Percentiles rank a stretch among this genome's conserved stretches.
phyloP scores from a whole-genome alignment of 2,113 vertebrate species.

The Lophura nycthemera region DNA sequence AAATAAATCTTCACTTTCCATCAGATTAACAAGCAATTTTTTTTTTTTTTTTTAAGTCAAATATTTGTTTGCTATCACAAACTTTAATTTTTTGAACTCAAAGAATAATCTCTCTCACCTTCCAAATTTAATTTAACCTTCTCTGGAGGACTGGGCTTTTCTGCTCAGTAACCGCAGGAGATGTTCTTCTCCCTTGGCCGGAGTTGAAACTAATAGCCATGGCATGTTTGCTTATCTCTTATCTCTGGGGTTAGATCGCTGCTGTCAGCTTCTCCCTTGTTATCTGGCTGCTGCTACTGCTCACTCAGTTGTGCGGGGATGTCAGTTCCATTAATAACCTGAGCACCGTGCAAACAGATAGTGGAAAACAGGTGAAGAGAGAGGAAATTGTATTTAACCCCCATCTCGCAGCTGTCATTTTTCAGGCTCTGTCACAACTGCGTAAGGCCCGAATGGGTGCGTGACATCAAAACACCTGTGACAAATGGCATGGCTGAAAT shows the following conservation, averaged over 20 bases:
- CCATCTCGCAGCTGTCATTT: conserved; percentile 76
- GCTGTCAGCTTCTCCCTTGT: conserved; percentile 78
- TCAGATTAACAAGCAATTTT: neutral
- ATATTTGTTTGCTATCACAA: conserved; percentile 21
- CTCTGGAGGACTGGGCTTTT: neutral
- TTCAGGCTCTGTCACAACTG: conserved; percentile 11
- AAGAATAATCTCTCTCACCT: neutral
- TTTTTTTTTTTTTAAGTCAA: neutral
- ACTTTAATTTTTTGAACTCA: conserved; percentile 15
- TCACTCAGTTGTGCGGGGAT: conserved; percentile 78
- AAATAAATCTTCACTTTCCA: neutral
- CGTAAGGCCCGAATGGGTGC: conserved; percentile 27
- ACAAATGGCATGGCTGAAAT: conserved; percentile 51
- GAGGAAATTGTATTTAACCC: conserved; percentile 80
- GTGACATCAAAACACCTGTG: conserved; percentile 60
- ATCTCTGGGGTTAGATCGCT: conserved; percentile 68
- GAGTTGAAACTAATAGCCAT: conserved; percentile 73
- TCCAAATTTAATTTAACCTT: conserved; percentile 34
- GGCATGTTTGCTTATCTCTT: conserved; percentile 69
- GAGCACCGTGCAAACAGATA: conserved; percentile 67
- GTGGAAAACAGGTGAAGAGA: conserved; percentile 69
- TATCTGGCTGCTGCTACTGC: conserved; percentile 77
- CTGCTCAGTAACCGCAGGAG: conserved; percentile 4
- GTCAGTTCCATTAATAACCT: conserved; percentile 84
- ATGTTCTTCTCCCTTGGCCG: conserved; percentile 39